Conservation (phyloP, 2,113 vertebrate species). For the Carlito syrichta region DNA sequence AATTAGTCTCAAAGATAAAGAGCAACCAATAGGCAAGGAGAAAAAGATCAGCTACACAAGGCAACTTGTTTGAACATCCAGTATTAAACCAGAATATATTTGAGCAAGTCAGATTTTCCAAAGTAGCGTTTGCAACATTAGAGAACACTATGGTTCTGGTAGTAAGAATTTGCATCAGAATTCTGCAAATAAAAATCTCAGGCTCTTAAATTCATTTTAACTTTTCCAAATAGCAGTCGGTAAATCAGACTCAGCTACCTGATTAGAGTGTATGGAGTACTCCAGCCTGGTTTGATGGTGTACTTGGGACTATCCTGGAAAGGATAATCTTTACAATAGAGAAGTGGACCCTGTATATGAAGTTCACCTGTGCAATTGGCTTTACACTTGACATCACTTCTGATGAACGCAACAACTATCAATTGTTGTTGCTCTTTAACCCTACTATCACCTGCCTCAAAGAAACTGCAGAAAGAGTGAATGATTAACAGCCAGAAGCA, state of each 20-base stretch:
- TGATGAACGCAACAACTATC: not conserved
- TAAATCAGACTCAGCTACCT: not conserved
- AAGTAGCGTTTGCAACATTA: not conserved
- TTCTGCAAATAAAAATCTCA: not conserved
- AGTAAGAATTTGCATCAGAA: not conserved
- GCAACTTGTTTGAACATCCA: not conserved
- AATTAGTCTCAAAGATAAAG: not conserved
- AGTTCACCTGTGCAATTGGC: not conserved
- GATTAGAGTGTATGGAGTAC: not conserved
- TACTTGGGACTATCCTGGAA: not conserved
- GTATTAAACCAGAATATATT: not conserved
- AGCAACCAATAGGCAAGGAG: fast-evolving
- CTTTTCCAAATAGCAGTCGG: not conserved
- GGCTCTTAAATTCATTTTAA: not conserved
- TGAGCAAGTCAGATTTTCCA: not conserved
- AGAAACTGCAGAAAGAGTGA: not conserved
- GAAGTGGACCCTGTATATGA: not conserved
- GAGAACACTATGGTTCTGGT: not conserved
- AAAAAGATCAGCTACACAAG: too few relatives aligned
- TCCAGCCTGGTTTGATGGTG: not conserved
- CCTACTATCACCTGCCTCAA: not conserved
- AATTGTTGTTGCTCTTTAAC: not conserved
- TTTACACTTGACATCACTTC: not conserved
- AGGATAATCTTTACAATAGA: not conserved
- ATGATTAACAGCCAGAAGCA: not conserved